A percentile compares a stretch with the other conserved stretches of the same genome.
Evolutionary conservation across 2,888 invertebrate genomes (phyloP).

Genomic region (Tipula helvola): DNA sequence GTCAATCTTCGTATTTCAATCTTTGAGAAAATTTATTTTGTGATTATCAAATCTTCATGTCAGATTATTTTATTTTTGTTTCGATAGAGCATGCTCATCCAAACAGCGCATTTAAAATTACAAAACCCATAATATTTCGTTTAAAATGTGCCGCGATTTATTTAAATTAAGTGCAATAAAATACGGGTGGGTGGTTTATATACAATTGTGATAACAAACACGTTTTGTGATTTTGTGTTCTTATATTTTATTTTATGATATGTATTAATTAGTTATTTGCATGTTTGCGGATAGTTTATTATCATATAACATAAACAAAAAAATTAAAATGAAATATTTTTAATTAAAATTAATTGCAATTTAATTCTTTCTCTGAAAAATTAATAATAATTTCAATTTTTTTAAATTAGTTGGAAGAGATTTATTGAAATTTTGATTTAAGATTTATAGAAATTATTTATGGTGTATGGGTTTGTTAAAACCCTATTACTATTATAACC

Average conservation of each 20-base stretch:
- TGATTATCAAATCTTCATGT: neutral
- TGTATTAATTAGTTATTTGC: neutral
- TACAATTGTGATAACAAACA: neutral
- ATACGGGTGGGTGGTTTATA: neutral
- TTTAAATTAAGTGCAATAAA: neutral
- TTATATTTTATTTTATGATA: neutral
- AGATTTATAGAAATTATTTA: neutral
- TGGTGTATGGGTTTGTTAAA: too few species aligned
- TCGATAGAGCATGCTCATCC: neutral
- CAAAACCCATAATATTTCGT: neutral
- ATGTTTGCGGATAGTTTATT: neutral
- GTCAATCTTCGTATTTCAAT: neutral
- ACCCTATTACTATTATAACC: too few species aligned
- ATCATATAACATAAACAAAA: neutral
- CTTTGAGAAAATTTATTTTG: neutral
- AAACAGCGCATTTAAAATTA: neutral
- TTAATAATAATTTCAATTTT: neutral
- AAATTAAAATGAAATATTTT: neutral
- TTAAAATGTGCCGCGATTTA: neutral
- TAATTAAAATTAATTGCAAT: conserved; percentile 4
- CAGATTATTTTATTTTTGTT: neutral
- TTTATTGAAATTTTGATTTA: neutral
- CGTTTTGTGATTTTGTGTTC: neutral
- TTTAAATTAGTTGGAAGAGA: neutral
- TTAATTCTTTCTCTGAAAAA: neutral